phyloP scores from a whole-genome alignment of 2,888 invertebrate genomes.

The Lasioglossum villosulum region DNA sequence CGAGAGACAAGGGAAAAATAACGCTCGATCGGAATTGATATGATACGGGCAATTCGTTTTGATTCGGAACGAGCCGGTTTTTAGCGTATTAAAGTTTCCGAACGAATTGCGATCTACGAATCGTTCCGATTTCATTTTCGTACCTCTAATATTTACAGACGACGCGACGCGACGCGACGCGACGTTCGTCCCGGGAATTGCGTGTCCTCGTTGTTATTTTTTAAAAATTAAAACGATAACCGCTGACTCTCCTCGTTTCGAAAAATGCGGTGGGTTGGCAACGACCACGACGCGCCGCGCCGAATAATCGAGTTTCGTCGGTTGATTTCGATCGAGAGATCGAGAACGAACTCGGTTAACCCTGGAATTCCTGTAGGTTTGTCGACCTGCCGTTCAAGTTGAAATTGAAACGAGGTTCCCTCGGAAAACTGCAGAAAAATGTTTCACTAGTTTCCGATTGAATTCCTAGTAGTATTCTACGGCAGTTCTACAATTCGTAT shows the following conservation, averaged over 20 bases:
- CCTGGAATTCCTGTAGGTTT: background rate
- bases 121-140: background rate
- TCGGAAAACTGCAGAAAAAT: background rate
- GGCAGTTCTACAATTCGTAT: background rate
- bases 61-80: constrained; percentile 28
- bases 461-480: too few relatives aligned
- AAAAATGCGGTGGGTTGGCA: background rate
- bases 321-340: constrained; percentile 9
- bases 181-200: constrained; percentile 14
- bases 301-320: background rate
- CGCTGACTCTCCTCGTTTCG: background rate
- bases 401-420: background rate
- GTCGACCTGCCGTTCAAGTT: background rate
- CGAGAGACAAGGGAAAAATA: background rate
- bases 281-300: background rate
- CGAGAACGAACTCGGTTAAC: background rate
- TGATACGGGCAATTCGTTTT: constrained; percentile 35
- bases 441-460: too few relatives aligned
- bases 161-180: constrained; percentile 14
- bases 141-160: constrained; percentile 21
- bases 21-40: constrained; percentile 8
- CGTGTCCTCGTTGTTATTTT: background rate
- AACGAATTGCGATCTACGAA: constrained; percentile 26
- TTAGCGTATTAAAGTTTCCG: constrained; percentile 41
- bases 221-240: constrained; percentile 23